Percentiles rank a stretch among this genome's conserved stretches.
Conservation (phyloP, 2,113 vertebrate species). For the Grantiella picta region DNA sequence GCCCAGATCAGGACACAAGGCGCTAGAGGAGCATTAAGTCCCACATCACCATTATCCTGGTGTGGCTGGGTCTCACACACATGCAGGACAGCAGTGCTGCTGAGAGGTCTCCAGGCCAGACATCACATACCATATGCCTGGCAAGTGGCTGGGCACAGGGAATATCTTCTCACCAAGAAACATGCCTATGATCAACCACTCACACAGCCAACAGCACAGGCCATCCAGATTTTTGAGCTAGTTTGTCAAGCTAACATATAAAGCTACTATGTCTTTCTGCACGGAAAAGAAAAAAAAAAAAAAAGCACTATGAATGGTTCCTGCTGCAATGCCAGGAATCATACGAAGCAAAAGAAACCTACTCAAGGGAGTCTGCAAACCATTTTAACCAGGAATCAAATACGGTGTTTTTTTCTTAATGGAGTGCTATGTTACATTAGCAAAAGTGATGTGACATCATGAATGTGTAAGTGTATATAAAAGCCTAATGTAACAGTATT, state of each 20-base stretch:
- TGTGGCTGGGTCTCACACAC: not conserved
- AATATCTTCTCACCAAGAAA: not conserved
- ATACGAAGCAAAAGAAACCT: not conserved
- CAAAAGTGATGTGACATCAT: not conserved
- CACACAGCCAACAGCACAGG: not conserved
- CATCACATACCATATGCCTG: rapidly evolving
- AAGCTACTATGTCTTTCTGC: not conserved
- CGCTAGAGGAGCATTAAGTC: not conserved
- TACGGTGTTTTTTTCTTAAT: not conserved
- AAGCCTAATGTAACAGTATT: not conserved
- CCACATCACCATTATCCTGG: not conserved
- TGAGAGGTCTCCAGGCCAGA: not conserved
- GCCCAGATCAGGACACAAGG: not conserved
- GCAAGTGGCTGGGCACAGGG: rapidly evolving
- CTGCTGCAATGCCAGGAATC: not conserved
- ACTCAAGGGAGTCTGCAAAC: not conserved
- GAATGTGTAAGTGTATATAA: not conserved
- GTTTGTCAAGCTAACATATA: not conserved
- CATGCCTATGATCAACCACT: not conserved
- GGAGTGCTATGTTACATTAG: not conserved
- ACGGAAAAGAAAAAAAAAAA: no score
- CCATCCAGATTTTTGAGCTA: not conserved
- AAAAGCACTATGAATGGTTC: not conserved
- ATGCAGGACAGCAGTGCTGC: not conserved
- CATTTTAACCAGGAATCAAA: not conserved